Evolutionary conservation across 2,113 vertebrate species (phyloP).

Genomic region (Oriolus oriolus): DNA sequence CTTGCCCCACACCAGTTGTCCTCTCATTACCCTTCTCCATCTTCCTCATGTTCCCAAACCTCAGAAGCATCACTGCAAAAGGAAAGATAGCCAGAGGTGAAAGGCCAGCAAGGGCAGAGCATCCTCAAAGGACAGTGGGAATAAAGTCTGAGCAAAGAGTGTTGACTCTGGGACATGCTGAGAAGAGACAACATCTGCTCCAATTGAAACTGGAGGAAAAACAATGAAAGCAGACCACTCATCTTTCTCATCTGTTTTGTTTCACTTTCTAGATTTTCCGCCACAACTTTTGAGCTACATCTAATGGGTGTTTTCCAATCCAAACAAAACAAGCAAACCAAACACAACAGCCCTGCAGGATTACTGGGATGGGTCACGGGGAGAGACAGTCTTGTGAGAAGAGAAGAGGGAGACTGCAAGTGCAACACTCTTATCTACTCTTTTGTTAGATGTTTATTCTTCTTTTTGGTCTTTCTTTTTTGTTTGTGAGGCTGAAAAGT

Average conservation of each 20-base stretch:
- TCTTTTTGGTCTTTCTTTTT: neutral
- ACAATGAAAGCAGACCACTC: neutral
- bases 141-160: neutral
- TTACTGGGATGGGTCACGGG: neutral
- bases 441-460: neutral
- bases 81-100: neutral
- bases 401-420: neutral
- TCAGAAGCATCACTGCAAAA: neutral
- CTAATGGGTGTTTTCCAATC: neutral
- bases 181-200: neutral
- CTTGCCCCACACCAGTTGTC: neutral
- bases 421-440: neutral
- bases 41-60: neutral
- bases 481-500: neutral
- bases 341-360: neutral
- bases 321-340: neutral
- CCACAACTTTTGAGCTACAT: neutral
- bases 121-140: neutral
- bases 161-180: neutral
- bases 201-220: neutral
- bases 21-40: neutral
- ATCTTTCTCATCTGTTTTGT: neutral
- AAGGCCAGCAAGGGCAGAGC: neutral
- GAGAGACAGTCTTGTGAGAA: neutral
- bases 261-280: slow-evolving; percentile 7